phyloP scores from a whole-genome alignment of 2,888 invertebrate genomes.

The Euplagia quadripunctaria region DNA sequence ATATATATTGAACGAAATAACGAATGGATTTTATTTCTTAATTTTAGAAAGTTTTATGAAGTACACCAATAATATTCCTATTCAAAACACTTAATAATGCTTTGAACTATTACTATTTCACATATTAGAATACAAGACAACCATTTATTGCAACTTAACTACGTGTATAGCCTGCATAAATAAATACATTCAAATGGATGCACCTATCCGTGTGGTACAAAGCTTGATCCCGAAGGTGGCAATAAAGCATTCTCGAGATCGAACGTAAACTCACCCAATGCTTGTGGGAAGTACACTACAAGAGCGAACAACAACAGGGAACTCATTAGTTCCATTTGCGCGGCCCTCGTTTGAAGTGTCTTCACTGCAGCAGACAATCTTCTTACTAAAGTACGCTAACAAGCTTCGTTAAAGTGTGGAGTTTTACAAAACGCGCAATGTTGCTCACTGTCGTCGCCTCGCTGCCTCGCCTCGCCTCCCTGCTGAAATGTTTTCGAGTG shows the following conservation, averaged over 20 bases:
- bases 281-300: conserved; percentile 65
- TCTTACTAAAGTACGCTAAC: conserved; percentile 81
- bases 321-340: conserved; percentile 83
- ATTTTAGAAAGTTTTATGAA: no score
- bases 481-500: conserved; percentile 69
- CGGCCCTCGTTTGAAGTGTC: conserved; percentile 71
- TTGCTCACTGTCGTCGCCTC: conserved; percentile 53
- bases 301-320: conserved; percentile 75
- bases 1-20: no score
- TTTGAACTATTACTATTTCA: neutral
- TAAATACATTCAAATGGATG: neutral
- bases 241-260: conserved; percentile 19
- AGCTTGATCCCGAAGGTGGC: conserved; percentile 5
- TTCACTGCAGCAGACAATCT: conserved; percentile 76
- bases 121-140: neutral
- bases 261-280: conserved; percentile 66
- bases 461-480: conserved; percentile 39
- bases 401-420: conserved; percentile 80
- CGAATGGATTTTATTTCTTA: no score
- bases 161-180: neutral
- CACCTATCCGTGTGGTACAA: conserved; percentile 1
- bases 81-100: neutral
- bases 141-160: neutral
- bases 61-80: no score
- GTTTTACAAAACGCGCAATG: conserved; percentile 71